Evolutionary conservation across 2,888 invertebrate species (phyloP), one percentile per base, ranked within the genome.

Genomic region (Nephrotoma appendiculata): DNA sequence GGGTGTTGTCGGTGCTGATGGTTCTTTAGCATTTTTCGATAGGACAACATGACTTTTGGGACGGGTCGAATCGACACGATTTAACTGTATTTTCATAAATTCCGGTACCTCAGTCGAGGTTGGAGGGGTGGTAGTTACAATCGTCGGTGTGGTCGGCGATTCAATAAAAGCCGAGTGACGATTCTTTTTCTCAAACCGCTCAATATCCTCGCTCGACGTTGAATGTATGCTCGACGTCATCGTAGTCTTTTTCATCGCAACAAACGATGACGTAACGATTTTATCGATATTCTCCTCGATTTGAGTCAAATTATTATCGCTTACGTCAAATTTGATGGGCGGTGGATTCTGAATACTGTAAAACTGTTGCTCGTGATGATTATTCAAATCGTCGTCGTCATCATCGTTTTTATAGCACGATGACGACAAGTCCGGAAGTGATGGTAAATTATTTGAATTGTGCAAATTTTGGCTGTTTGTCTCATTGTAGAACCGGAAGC

Each of bases 51-150:
- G 94, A 45, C 93, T 93, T 9, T 93, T 89, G 0, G 94, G 93
- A 1, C 92, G 92, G 88, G 93, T 93, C 9, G 92, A 92, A 89
- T 95, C 95, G 6, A 95, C 94, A 90, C 94, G 94, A 89, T 95
- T 95, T 85, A 95, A 89, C 90, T 95, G 95, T 87, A 95, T 94
- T 89, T 94, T 94, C 88, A 95, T 91, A 89, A 95, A 95, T 90
- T 96, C 95, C 0, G 95, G 95, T 12, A 95, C 92, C 83, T 91
- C 87, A 45, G 86, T 86, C 52, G 87, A 87, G 5, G 87, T 86
- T 86, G 88, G 87, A 9, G 87, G 86, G 6, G 88, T n/a, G n/a
- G n/a, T n/a, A n/a, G n/a, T 86, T 87, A 87, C 87, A 83, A 88
- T 87, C 19, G 87, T 85, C 87, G 87, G 57, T 85, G 86, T 87